Evolutionary conservation across 2,888 invertebrate genomes (phyloP).

Genomic region (Embidobia sp.): DNA sequence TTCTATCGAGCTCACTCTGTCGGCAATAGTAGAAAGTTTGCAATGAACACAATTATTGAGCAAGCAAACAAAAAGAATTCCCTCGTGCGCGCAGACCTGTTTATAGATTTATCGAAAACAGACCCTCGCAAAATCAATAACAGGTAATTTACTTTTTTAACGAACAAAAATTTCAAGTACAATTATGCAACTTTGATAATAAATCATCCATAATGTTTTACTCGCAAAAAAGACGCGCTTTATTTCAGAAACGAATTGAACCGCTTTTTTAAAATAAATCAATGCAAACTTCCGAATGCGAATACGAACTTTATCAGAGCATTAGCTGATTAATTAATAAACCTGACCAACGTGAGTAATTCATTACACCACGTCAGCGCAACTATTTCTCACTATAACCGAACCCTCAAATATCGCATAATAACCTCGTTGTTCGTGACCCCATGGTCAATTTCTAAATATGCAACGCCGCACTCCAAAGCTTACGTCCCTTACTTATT

Average conservation of each 20-base stretch:
- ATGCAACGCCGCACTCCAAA: conserved; percentile 15
- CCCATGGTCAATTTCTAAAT: conserved; percentile 48
- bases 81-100: conserved; percentile 5
- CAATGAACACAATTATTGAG: conserved; percentile 48
- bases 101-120: conserved; percentile 49
- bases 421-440: conserved; percentile 42
- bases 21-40: conserved; percentile 48
- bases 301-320: conserved; percentile 47
- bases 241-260: conserved; percentile 44
- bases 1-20: conserved; percentile 13
- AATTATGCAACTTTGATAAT: conserved; percentile 44
- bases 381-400: conserved; percentile 57
- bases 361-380: conserved; percentile 54
- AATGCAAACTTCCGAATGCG: conserved; percentile 45
- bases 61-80: conserved; percentile 37
- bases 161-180: conserved; percentile 31
- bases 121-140: conserved; percentile 26
- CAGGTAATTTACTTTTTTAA: conserved; percentile 34
- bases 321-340: conserved; percentile 61
- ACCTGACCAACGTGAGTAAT: conserved; percentile 58
- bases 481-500: conserved; percentile 16
- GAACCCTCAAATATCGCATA: conserved; percentile 49
- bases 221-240: conserved; percentile 21
- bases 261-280: conserved; percentile 47
- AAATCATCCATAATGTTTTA: conserved; percentile 42